Conservation (phyloP, 2,113 vertebrate species). For the Platichthys flesus region DNA sequence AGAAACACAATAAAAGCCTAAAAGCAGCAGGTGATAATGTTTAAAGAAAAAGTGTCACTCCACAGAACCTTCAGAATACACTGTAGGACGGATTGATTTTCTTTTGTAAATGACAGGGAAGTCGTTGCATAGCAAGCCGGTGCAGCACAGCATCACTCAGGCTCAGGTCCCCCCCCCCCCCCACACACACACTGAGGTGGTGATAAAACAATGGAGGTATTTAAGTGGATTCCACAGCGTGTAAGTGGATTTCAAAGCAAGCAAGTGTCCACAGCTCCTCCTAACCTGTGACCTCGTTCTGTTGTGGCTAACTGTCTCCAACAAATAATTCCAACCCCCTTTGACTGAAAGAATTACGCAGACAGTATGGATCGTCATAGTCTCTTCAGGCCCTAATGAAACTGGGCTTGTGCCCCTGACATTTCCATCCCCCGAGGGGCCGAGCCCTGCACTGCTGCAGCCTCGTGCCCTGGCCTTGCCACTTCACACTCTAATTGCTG, state of each 20-base stretch:
- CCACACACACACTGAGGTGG: constrained; percentile 27
- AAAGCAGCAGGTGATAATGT: constrained; percentile 17
- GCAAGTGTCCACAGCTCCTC: constrained; percentile 60
- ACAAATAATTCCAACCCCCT: constrained; percentile 64
- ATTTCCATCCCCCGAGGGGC: constrained; percentile 69
- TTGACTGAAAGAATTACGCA: constrained; percentile 66
- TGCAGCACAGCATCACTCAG: constrained; percentile 23
- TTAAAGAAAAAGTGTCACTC: not conserved
- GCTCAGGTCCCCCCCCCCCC: not conserved
- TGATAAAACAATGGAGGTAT: constrained; percentile 66
- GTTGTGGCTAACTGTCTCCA: constrained; percentile 57
- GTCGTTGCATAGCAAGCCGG: constrained; percentile 5
- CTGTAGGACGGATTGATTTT: not conserved
- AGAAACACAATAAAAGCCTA: constrained; percentile 18
- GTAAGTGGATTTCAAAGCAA: constrained; percentile 66
- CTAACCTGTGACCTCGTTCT: constrained; percentile 66
- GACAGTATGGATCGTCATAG: constrained; percentile 75
- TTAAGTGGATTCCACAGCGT: constrained; percentile 64
- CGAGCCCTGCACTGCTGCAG: constrained; percentile 37
- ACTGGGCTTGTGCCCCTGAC: constrained; percentile 68
- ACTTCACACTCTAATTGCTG: constrained; percentile 81
- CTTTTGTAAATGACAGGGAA: constrained; percentile 23
- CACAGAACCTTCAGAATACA: not conserved
- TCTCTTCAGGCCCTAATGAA: constrained; percentile 73
- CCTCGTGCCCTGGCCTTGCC: constrained; percentile 65